A percentile compares a stretch with the other conserved stretches of the same genome.
phyloP scores from a whole-genome alignment of 2,113 vertebrate genomes.

The Hypocryptadius cinnamomeus region DNA sequence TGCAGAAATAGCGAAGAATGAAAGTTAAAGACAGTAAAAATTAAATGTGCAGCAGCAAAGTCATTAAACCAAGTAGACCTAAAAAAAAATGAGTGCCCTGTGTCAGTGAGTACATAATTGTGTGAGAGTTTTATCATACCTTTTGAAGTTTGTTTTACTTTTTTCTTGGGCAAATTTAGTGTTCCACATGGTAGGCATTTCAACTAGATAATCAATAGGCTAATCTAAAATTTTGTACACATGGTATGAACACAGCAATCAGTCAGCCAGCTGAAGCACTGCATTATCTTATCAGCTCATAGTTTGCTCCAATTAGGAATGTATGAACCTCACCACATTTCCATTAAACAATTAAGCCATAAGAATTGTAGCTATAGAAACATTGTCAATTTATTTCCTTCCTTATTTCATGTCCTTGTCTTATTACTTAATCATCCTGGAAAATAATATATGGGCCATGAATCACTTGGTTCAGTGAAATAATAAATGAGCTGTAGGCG shows the following conservation, averaged over 20 bases:
- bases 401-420: background rate
- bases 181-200: background rate
- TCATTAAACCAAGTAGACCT: background rate
- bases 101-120: background rate
- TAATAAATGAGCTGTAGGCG: background rate
- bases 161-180: background rate
- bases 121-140: background rate
- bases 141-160: constrained; percentile 22
- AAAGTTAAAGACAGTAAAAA: constrained; percentile 42
- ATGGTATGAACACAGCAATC: background rate
- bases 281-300: background rate
- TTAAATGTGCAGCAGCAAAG: constrained; percentile 4
- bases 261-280: background rate
- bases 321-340: background rate
- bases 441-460: background rate
- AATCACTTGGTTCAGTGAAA: background rate
- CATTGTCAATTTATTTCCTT: background rate
- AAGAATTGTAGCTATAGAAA: background rate
- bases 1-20: constrained; percentile 1
- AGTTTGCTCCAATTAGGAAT: background rate
- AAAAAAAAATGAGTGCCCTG: constrained; percentile 10
- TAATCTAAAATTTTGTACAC: background rate
- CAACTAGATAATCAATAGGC: background rate
- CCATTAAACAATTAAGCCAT: background rate
- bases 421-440: background rate